Evolutionary conservation across 2,113 vertebrate genomes (phyloP).

Genomic region (Laticauda laticaudata): DNA sequence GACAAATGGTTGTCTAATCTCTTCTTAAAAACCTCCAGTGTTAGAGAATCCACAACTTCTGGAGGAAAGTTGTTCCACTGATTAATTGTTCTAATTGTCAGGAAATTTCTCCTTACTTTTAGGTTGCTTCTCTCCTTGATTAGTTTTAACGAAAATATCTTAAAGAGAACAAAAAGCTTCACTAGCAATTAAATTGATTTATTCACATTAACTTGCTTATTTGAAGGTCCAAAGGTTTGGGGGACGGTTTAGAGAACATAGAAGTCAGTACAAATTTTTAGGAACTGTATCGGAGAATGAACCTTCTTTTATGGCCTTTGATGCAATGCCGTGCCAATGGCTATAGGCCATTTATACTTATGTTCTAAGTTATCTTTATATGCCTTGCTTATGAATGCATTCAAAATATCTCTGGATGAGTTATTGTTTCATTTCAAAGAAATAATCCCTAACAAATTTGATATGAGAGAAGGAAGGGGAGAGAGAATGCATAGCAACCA

Average conservation of each 20-base stretch:
- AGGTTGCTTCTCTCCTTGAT: not conserved
- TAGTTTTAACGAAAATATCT: not conserved
- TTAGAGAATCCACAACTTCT: not conserved
- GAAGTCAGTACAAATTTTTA: not conserved
- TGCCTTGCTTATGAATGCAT: conserved; percentile 62
- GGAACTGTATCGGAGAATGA: not conserved
- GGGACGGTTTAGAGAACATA: not conserved
- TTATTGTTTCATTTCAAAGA: conserved; percentile 68
- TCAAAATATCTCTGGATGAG: conserved; percentile 68
- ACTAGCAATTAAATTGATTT: conserved; percentile 26
- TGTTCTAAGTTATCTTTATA: conserved; percentile 65
- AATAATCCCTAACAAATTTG: conserved; percentile 61
- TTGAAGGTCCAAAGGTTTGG: not conserved
- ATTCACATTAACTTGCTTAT: not conserved
- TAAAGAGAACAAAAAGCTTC: conserved; percentile 28
- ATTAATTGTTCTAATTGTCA: not conserved
- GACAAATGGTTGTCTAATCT: not conserved
- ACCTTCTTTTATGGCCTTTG: not conserved
- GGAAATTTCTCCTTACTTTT: not conserved
- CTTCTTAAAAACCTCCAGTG: not conserved
- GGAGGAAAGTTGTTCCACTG: not conserved
- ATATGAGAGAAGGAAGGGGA: not conserved
- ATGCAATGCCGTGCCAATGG: not conserved
- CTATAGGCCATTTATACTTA: conserved; percentile 21
- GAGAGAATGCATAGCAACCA: conserved; percentile 52